A percentile compares a stretch with the other conserved stretches of the same genome.
Conservation (phyloP, 2,888 invertebrate genomes). For the Diarsia rubi region DNA sequence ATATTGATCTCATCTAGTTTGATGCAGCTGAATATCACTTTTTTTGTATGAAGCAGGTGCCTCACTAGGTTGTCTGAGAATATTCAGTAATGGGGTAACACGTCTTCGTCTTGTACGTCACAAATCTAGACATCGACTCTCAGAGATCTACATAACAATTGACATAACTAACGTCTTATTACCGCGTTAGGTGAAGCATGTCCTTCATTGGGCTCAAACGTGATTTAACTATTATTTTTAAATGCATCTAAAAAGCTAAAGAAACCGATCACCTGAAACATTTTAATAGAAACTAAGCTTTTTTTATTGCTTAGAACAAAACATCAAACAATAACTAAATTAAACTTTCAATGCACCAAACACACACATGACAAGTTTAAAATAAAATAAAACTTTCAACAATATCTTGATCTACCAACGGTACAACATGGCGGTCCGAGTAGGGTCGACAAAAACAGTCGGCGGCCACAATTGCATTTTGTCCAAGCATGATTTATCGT, state of each 20-base stretch:
- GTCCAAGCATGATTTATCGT: slow-evolving; percentile 79
- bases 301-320: background rate
- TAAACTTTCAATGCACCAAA: slow-evolving; percentile 21
- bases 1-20: no score
- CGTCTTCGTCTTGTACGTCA: no score
- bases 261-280: background rate
- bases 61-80: no score
- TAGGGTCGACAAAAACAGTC: slow-evolving; percentile 71
- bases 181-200: no score
- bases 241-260: background rate
- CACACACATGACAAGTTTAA: background rate
- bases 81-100: no score
- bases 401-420: slow-evolving; percentile 36
- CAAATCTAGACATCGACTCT: no score
- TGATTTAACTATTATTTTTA: background rate
- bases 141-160: no score
- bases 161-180: no score
- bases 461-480: slow-evolving; percentile 73
- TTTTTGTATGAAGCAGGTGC: no score
- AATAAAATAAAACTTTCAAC: slow-evolving; percentile 27
- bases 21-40: no score
- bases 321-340: background rate
- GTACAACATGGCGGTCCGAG: slow-evolving; percentile 36
- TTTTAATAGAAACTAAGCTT: background rate
- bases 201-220: no score